Base-by-base conservation (phyloP, 2,797 vertebrate genomes). In the Vireo griseus region DNA sequence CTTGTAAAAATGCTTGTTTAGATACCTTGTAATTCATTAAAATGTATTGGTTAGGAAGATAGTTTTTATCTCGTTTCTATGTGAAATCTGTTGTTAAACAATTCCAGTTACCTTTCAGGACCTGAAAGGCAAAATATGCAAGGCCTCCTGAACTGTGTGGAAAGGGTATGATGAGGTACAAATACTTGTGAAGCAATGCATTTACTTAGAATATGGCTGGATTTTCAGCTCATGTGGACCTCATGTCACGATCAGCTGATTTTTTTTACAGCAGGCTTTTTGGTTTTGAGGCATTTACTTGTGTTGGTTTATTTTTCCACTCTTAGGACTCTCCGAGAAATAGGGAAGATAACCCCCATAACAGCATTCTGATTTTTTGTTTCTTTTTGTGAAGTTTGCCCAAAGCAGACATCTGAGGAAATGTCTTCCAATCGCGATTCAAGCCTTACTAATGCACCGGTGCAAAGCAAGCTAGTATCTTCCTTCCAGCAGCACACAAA, bases 401-500 rank as follows among this genome's bases (percentile, higher is more conserved):
- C 95, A 20, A 98, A 98, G 96, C 98, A 98, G 98, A 97, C 97
- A 91, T 93, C 97, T 74, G 98, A 98, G 94, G 98, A 98, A 96
- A 94, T 95, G 86, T 97, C 98, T 98, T 98, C 98, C 96, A 97
- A 87, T 97, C 97, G 98, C 84, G 98, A 98, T 92, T 97, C 97
- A 6, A 98, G 97, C 97, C 97, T 98, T 97, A 97, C 96, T 66
- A 98, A 97, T 90, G 88, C 98, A 85, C 92, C 98, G 4, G 97
- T 98, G 94, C 98, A 98, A 92, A 98, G 97, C 98, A 98, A 98
- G 95, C 95, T 98, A 90, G 98, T 98, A 94, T 98, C 98, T 98
- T 98, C 98, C 97, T 98, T 98, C 90, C 98, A 98, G 96, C 98
- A 98, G 75, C 98, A 98, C 96, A 98, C 98, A 96, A 98, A 98